Evolutionary conservation across 1,140 invertebrate genomes (phyloP), one percentile per base, ranked within the genome.

Genomic region (Aphaenogaster ashmeadi): DNA sequence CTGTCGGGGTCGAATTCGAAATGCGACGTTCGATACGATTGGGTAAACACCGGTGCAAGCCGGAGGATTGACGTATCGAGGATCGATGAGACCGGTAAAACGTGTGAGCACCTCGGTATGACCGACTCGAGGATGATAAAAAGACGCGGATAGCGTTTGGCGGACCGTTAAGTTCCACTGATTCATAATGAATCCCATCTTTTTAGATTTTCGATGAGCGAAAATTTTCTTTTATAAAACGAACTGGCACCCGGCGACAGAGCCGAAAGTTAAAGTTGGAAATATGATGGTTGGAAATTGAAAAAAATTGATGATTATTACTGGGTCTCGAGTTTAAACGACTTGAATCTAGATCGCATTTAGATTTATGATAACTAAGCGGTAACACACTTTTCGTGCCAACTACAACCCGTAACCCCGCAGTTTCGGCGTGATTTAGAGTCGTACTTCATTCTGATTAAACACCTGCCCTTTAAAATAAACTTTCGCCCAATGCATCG

Each of bases 101-200:
- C n/a, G 6, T 47, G 80, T 18, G 27, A 74, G 80, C 18, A 74
- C 27, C 15, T 74, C 13, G 27, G 3, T 50, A 44, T 52, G 44
- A 54, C 3, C 18, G 41, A 62, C 33, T 36, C 11, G 21, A 8
- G 18, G 38, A 36, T 27, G 67, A 54, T 47, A 75, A 50, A 84
- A 75, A 84, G 80, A 84, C 15, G 41, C 47, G n/a, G 44, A 56
- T 27, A 27, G 38, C 38, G 79, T 41, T 72, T 44, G 66, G 18
- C 50, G 66, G 52, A 47, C 18, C 54, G 41, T 83, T 83, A 56
- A 83, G 41, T 72, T 60, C 79, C 21, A 27, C 41, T 60, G 80
- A 84, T 62, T 84, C 80, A 60, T 74, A 84, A 74, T 74, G 69
- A 84, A 84, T 60, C n/a, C 2, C 21, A 50, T 69, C 54, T 44